Percentiles rank a stretch among this genome's conserved stretches.
phyloP scores from a whole-genome alignment of 1,140 invertebrate species.

The Kradibia gibbosae region DNA sequence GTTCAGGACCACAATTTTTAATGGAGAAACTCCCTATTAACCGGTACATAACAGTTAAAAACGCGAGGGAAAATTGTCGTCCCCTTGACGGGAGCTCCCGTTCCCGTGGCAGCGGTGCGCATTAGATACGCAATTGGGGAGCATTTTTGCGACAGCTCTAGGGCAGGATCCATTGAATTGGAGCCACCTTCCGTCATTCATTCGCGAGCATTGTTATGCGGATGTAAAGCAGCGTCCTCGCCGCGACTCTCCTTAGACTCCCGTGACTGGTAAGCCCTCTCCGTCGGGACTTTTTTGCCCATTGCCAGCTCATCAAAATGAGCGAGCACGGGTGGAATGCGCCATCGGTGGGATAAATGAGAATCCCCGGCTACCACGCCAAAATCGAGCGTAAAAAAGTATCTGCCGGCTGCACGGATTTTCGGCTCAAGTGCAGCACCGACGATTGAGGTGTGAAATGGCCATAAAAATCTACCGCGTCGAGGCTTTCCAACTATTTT shows the following conservation, averaged over 20 bases:
- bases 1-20: too few species aligned
- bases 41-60: too few species aligned
- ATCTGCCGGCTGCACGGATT: constrained; percentile 47
- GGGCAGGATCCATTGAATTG: too few species aligned
- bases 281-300: background rate
- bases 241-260: background rate
- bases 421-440: constrained; percentile 41
- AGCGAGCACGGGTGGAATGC: background rate
- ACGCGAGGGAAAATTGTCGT: too few species aligned
- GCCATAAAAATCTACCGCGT: background rate
- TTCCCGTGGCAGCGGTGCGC: too few species aligned
- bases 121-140: too few species aligned
- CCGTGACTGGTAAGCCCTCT: background rate
- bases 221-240: background rate
- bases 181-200: background rate
- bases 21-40: too few species aligned
- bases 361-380: constrained; percentile 30
- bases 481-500: constrained; percentile 1
- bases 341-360: background rate
- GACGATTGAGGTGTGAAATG: constrained; percentile 43
- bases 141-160: too few species aligned
- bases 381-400: constrained; percentile 55
- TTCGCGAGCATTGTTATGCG: background rate
- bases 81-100: too few species aligned
- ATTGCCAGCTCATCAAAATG: background rate